Evolutionary conservation across 1,140 invertebrate species (phyloP), one percentile per base, ranked within the genome.

Genomic region (Microplitis demolitor): DNA sequence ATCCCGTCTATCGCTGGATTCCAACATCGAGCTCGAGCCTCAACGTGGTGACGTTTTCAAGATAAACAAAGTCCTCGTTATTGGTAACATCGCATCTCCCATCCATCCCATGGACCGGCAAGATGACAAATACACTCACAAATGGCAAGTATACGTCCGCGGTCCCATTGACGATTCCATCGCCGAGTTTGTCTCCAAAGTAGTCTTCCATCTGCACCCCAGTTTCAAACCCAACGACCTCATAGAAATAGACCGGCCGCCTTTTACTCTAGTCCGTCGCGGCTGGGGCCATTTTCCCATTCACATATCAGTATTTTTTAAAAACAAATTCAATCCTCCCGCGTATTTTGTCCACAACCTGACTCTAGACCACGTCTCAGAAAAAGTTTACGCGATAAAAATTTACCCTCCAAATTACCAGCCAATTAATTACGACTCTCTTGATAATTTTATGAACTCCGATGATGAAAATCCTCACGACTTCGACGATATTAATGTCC

Each of bases 241-340:
- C 53, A 91, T 97, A 4, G 92, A 95, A 84, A 86, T 97, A 5
- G 89, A 88, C 91, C 86, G 90, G 50, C 89, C 92, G 0, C 96
- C 96, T 6, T 97, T 95, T 89, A 93, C 96, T 81, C 81, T 97
- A 58, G 91, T 92, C 0, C 89, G 95, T 58, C 88, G 94, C 63
- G 96, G 96, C 16, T 97, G 96, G 96, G 96, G 96, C 13, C 95
- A 97, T 88, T 97, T 97, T 88, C 93, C 94, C 0, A 86, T 96
- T 14, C 87, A 92, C 73, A 90, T 96, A 6, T 93, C 95, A 80
- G 84, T 97, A 6, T 93, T 93, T 84, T 97, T 97, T 80, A 89
- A 91, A 58, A 91, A 93, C 78, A 77, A 86, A 4, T 81, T 91
- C 9, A 95, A 97, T 81, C 94, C 95, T 79, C 93, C 94, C 0